Base-by-base conservation (phyloP, 1,140 invertebrate species). In the Diabrotica virgifera region DNA sequence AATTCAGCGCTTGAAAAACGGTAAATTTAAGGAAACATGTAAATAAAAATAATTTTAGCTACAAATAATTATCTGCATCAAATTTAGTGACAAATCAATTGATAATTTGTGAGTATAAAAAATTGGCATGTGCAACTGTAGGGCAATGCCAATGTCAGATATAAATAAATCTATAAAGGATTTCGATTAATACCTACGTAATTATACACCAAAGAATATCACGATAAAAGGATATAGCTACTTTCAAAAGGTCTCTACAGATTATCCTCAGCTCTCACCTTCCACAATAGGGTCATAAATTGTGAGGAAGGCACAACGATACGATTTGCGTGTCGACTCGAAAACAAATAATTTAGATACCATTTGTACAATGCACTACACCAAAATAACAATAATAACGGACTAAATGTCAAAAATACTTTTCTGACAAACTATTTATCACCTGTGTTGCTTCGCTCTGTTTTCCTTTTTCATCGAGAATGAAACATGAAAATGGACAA, bases 321-420 rank as follows among this genome's bases (percentile, higher is more conserved):
- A 76, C 62, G 63, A 70, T 65, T 58, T 67, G 57, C 54, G 64
- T 70, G 69, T 69, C 66, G 50, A 62, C 67, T 64, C 59, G 64
- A 62, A 72, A 75, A 77, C 75, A 73, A 74, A 71, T 73, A 75
- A 78, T 78, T 78, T 78, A 71, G 74, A 75, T 78, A 78, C 71
- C 76, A 78, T 78, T 76, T 66, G 70, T 68, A 70, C 54, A 46
- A 46, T 24, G 40, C 40, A 46, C 40, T 46, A 46, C 40, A 46
- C 40, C n/a, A 46, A n/a, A 46, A 10, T 46, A 46, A 46, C 40
- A 46, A 46, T 10, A 10, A 46, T n/a, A 46, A 46, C 40, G 40
- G n/a, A 46, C 53, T 36, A 64, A 69, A 72, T 64, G 71, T 71
- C 69, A 72, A 67, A 73, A 70, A 36, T 13, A 52, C 24, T 64